Percentiles rank a stretch among this genome's conserved stretches.
Evolutionary conservation across 2,888 invertebrate species (phyloP).

Genomic region (Tinea semifulvella): DNA sequence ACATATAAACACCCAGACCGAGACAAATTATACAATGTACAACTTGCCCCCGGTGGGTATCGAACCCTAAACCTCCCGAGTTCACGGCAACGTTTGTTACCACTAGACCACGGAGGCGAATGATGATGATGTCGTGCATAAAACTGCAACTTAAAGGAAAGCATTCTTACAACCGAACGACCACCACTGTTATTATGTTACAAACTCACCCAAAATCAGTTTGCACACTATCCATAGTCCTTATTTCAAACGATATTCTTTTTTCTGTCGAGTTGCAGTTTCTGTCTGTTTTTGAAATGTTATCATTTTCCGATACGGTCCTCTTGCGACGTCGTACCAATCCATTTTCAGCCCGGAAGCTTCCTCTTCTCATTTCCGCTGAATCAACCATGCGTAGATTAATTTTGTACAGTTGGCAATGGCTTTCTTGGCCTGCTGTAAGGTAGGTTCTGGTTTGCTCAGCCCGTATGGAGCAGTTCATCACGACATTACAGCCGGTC

Average conservation of each 20-base stretch:
- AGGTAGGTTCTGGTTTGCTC: slow-evolving; percentile 79
- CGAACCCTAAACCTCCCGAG: no score
- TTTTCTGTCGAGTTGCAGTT: slow-evolving; percentile 56
- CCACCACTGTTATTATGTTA: not conserved
- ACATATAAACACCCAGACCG: no score
- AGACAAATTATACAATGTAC: no score
- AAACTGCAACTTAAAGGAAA: no score
- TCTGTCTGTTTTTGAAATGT: slow-evolving; percentile 50
- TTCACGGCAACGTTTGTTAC: no score
- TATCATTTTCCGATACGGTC: slow-evolving; percentile 64
- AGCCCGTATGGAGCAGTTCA: slow-evolving; percentile 85
- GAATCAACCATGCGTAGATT: slow-evolving; percentile 66
- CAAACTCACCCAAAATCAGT: slow-evolving; percentile 78
- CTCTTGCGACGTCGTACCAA: slow-evolving; percentile 51
- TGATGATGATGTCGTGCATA: no score
- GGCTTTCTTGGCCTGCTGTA: slow-evolving; percentile 91
- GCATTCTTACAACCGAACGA: no score
- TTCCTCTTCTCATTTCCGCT: slow-evolving; percentile 65
- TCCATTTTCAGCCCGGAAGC: slow-evolving; percentile 60
- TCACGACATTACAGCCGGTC: slow-evolving; percentile 88
- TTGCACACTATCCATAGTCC: slow-evolving; percentile 82
- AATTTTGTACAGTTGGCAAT: slow-evolving; percentile 86
- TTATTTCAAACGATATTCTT: slow-evolving; percentile 77
- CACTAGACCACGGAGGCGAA: no score
- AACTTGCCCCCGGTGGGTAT: no score